Base-by-base conservation (phyloP, 2,888 invertebrate species). In the Xanthorhoe spadicearia region DNA sequence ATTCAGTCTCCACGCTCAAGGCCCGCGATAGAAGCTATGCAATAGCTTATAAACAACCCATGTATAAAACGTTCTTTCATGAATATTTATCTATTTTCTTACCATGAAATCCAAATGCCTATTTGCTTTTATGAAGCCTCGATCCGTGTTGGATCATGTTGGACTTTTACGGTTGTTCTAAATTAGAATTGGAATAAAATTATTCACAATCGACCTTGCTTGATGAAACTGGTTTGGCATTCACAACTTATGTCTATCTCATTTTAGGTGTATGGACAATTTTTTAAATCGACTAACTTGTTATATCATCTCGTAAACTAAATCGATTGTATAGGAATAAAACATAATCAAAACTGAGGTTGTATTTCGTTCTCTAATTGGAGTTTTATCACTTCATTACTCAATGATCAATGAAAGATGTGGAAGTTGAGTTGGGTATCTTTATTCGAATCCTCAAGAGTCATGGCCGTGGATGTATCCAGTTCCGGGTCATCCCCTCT, bases 401-500 rank as follows among this genome's bases (percentile, higher is more conserved):
- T n/a, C n/a, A n/a, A n/a, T n/a, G n/a, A n/a, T n/a, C n/a, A n/a
- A n/a, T n/a, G n/a, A n/a, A n/a, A n/a, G n/a, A 28, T 61, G 51
- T 56, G 8, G 10, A 53, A 58, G 56, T 35, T 53, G 49, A 58
- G 32, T 4, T 32, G 32, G 7, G 32, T 32, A 7, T 5, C 56
- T 58, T 54, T 55, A 55, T 69, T 68, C 66, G 70, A 63, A 73
- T 74, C 72, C 70, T 76, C 73, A 70, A 79, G 77, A 83, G 81
- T 87, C 87, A 86, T 77, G 87, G 86, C 82, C 86, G 82, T 79
- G 81, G 83, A 79, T 82, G 77, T 73, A 70, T 71, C 72, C 75
- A 86, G 86, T 90, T 92, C 91, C 90, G 89, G 89, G 87, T 90
- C 83, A 83, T 80, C 87, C 87, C 85, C 83, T 74, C 84, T 74